Conservation (phyloP, 2,888 invertebrate species). For the Microplitis manilae region DNA sequence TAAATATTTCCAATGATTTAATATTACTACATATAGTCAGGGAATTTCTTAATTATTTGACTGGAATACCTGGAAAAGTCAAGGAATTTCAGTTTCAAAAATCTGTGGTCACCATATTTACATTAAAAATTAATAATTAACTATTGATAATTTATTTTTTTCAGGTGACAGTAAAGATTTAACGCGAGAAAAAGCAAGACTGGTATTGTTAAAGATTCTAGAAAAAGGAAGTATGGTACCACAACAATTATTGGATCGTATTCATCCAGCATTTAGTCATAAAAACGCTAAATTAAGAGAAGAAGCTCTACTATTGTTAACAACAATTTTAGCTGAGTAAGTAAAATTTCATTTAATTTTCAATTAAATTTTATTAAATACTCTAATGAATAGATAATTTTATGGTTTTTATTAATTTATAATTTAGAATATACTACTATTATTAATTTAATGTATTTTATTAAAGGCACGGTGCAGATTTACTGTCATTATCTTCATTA, state of each 20-base stretch:
- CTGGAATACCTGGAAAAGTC: no score
- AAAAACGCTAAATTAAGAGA: constrained; percentile 95
- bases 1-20: no score
- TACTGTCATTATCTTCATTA: constrained; percentile 85
- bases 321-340: constrained; percentile 87
- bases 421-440: constrained; percentile 31
- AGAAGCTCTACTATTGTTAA: constrained; percentile 87
- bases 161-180: constrained; percentile 77
- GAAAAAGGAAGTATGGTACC: constrained; percentile 80
- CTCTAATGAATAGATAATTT: background rate
- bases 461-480: constrained; percentile 86
- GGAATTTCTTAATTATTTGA: no score
- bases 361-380: constrained; percentile 11
- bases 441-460: constrained; percentile 38
- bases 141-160: constrained; percentile 36
- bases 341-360: constrained; percentile 58
- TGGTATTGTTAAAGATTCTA: constrained; percentile 81
- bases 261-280: constrained; percentile 83
- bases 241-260: constrained; percentile 82
- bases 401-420: constrained; percentile 24
- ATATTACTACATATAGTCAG: no score
- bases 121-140: constrained; percentile 17
- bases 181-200: constrained; percentile 83
- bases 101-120: background rate
- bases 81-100: no score